Conservation (phyloP, 2,113 vertebrate species). For the Thamnaconus septentrionalis region DNA sequence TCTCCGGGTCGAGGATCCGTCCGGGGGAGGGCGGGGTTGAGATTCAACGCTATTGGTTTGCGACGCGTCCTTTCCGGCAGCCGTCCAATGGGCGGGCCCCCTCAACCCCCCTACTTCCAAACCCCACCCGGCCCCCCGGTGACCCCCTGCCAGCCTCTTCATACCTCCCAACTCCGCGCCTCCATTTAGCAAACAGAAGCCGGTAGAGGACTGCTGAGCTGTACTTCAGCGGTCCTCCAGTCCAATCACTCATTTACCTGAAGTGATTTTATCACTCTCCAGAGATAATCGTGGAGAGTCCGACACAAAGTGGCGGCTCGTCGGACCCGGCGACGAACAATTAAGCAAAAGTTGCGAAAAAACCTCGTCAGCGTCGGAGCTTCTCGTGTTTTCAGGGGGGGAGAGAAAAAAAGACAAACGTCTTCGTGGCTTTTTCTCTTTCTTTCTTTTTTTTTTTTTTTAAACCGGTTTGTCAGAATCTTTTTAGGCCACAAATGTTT, state of each 20-base stretch:
- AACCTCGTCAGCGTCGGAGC: too few species aligned
- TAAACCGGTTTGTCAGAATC: too few species aligned
- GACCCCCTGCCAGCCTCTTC: constrained; percentile 72
- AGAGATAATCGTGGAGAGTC: constrained; percentile 69
- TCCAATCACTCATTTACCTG: constrained; percentile 78
- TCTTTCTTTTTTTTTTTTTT: too few species aligned
- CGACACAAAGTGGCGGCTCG: constrained; percentile 63
- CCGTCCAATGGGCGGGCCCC: constrained; percentile 61
- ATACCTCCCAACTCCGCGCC: constrained; percentile 66
- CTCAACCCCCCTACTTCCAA: constrained; percentile 35
- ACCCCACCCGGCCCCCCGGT: constrained; percentile 46
- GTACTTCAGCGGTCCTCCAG: constrained; percentile 76
- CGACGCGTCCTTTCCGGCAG: constrained; percentile 55
- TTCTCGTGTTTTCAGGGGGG: too few species aligned
- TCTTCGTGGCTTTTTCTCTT: too few species aligned
- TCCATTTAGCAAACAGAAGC: constrained; percentile 77
- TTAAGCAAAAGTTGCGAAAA: constrained; percentile 63
- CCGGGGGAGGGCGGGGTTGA: constrained; percentile 48
- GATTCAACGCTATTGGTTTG: constrained; percentile 42
- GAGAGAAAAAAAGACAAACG: too few species aligned
- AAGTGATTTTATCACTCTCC: constrained; percentile 78
- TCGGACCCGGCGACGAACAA: constrained; percentile 63
- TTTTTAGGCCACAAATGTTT: constrained; percentile 17
- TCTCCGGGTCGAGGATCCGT: constrained; percentile 65
- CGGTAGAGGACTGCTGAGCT: constrained; percentile 74